Evolutionary conservation across 2,113 vertebrate species (phyloP).

Genomic region (Urocitellus parryii): DNA sequence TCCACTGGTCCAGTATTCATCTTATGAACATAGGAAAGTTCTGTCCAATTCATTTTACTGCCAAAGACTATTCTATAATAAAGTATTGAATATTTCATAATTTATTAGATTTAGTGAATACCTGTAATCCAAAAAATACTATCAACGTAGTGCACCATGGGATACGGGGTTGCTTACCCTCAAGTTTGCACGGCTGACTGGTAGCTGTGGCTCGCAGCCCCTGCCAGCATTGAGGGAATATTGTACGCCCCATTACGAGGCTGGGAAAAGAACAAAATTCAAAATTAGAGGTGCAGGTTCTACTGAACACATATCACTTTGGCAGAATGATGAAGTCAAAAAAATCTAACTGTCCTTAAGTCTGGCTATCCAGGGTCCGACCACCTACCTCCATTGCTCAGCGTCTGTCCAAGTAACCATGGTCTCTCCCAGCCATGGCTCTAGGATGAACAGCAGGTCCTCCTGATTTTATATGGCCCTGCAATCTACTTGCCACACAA

Average conservation of each 20-base stretch:
- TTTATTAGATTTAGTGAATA: neutral
- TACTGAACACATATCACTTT: neutral
- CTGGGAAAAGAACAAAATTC: neutral
- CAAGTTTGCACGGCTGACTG: neutral
- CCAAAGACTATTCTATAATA: neutral
- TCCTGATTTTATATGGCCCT: neutral
- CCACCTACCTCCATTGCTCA: neutral
- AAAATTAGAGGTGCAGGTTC: neutral
- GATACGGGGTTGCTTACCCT: neutral
- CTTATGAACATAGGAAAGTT: too few species aligned
- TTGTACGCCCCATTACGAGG: neutral
- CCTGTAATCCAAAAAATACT: neutral
- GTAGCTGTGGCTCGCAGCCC: neutral
- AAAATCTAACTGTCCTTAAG: neutral
- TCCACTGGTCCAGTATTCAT: too few species aligned
- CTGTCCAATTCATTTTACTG: too few species aligned
- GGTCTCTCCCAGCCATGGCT: neutral
- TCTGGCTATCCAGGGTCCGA: neutral
- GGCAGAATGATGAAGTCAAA: neutral
- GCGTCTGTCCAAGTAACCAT: neutral
- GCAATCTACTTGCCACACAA: neutral
- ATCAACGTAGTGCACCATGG: neutral
- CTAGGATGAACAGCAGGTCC: neutral
- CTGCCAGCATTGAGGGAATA: neutral
- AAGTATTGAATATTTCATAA: neutral